phyloP scores from a whole-genome alignment of 2,888 invertebrate genomes.

The Ganaspis brasiliensis region DNA sequence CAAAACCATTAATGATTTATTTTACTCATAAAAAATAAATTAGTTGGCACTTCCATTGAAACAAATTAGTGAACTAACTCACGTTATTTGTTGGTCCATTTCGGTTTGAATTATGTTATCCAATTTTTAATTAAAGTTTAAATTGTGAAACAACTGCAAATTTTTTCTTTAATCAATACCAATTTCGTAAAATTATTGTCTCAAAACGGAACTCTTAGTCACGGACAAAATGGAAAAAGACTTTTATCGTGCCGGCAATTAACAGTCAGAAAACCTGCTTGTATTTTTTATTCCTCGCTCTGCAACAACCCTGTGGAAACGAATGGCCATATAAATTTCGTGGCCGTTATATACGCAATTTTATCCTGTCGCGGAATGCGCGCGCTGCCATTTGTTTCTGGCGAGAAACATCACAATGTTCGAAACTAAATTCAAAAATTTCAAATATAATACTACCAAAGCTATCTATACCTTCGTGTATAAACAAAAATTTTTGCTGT shows the following conservation, averaged over 20 bases:
- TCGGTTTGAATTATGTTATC: no score
- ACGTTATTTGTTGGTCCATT: no score
- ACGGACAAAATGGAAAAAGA: slow-evolving; percentile 23
- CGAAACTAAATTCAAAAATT: slow-evolving; percentile 32
- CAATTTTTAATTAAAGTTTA: no score
- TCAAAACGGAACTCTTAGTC: slow-evolving; percentile 3
- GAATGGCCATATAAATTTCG: slow-evolving; percentile 35
- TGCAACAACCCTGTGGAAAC: slow-evolving; percentile 22
- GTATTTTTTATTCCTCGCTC: slow-evolving; percentile 21
- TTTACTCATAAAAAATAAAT: no score
- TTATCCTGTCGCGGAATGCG: slow-evolving; percentile 35
- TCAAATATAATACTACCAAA: background rate
- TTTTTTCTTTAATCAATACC: background rate
- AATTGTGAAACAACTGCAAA: no score
- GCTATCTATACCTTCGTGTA: background rate
- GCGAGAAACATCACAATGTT: slow-evolving; percentile 26
- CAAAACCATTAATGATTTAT: no score
- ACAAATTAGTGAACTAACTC: no score
- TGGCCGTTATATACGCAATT: slow-evolving; percentile 29
- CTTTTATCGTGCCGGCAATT: slow-evolving; percentile 30
- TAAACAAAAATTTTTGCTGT: no score
- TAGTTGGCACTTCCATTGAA: no score
- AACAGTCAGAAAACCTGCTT: slow-evolving; percentile 36
- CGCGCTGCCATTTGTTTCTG: slow-evolving; percentile 24
- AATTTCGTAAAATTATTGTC: slow-evolving; percentile 5